Evolutionary conservation across 2,888 invertebrate species (phyloP).

Genomic region (Drosophila prostipennis): DNA sequence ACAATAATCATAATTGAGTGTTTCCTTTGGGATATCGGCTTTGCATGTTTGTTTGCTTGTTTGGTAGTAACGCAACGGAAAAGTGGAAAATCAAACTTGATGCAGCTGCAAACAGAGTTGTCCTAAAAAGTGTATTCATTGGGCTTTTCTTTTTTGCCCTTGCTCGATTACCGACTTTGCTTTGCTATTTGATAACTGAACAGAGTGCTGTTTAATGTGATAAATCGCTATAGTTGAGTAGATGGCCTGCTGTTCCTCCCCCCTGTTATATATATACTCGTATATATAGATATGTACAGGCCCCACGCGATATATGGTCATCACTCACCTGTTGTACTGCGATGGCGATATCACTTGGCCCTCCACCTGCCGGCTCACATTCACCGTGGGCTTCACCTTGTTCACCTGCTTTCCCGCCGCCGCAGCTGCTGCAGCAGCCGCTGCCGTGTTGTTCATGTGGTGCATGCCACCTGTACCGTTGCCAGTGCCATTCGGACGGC

Average conservation of each 20-base stretch:
- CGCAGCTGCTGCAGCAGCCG: slow-evolving; percentile 81
- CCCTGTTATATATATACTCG: slow-evolving; percentile 26
- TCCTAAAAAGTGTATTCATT: slow-evolving; percentile 55
- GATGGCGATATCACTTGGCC: slow-evolving; percentile 88
- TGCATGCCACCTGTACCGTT: slow-evolving; percentile 76
- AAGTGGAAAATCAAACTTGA: slow-evolving; percentile 50
- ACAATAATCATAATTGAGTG: slow-evolving; percentile 33
- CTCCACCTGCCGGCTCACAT: slow-evolving; percentile 91
- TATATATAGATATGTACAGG: background rate
- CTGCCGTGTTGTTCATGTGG: slow-evolving; percentile 88
- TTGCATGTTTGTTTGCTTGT: background rate
- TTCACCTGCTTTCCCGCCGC: slow-evolving; percentile 89
- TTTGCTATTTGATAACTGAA: slow-evolving; percentile 56
- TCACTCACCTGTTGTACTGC: slow-evolving; percentile 87
- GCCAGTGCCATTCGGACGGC: slow-evolving; percentile 84
- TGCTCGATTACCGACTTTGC: slow-evolving; percentile 56
- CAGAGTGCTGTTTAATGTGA: slow-evolving; percentile 63
- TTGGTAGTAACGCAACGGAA: slow-evolving; percentile 30
- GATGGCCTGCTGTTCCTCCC: slow-evolving; percentile 22
- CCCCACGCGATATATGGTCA: background rate
- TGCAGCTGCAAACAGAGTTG: slow-evolving; percentile 62
- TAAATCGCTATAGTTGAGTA: slow-evolving; percentile 34
- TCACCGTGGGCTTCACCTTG: slow-evolving; percentile 95
- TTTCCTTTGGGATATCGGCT: slow-evolving; percentile 1
- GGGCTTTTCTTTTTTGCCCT: slow-evolving; percentile 33